phyloP scores from a whole-genome alignment of 2,888 invertebrate genomes.

The Calameuta pallipes region DNA sequence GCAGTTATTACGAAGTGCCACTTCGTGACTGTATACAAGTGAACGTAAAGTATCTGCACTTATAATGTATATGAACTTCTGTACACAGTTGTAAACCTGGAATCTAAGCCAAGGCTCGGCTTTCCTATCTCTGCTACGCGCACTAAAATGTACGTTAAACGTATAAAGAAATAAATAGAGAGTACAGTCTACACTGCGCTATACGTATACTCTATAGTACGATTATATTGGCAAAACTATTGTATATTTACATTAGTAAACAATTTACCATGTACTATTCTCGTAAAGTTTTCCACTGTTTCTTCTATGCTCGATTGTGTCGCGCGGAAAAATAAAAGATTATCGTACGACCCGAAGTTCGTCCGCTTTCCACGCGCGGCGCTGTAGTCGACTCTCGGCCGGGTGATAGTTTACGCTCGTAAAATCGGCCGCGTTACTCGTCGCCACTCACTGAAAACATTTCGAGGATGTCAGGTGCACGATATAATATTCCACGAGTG shows the following conservation, averaged over 20 bases:
- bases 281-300: not conserved
- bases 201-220: not conserved
- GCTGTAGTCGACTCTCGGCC: not conserved
- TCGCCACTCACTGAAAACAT: not conserved
- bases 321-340: not conserved
- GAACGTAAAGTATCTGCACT: not conserved
- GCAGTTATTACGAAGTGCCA: conserved; percentile 40
- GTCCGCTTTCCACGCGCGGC: not conserved
- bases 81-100: conserved; percentile 28
- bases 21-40: not conserved
- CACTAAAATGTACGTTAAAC: not conserved
- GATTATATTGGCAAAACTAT: not conserved
- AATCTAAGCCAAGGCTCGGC: conserved; percentile 55
- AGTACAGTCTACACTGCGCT: not conserved
- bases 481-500: not conserved
- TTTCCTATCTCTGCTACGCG: conserved; percentile 9
- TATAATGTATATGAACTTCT: not conserved
- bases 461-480: not conserved
- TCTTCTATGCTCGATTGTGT: not conserved
- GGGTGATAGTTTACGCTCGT: not conserved
- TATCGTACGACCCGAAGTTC: not conserved
- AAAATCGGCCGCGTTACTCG: not conserved
- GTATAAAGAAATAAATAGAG: not conserved
- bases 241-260: not conserved
- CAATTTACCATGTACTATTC: not conserved